Evolutionary conservation across 1,140 invertebrate genomes (phyloP).

Genomic region (Drosophila albomicans): DNA sequence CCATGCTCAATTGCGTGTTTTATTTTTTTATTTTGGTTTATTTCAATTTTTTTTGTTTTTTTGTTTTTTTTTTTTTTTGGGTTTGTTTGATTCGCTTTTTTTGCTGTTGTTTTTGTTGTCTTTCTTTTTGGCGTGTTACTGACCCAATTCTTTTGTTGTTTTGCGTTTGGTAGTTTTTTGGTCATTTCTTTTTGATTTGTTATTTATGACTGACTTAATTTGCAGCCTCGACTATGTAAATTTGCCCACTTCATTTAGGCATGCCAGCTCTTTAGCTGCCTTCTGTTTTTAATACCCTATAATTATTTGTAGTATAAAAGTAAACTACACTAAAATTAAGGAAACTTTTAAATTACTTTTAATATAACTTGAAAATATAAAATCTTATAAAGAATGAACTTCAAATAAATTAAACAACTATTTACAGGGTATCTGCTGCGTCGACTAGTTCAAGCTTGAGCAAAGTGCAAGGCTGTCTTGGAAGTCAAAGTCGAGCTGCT

Average conservation of each 20-base stretch:
- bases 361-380: too few species aligned
- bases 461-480: slow-evolving; percentile 69
- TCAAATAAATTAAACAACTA: too few species aligned
- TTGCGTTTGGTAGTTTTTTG: slow-evolving; percentile 57
- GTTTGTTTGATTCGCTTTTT: slow-evolving; percentile 42
- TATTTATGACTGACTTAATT: slow-evolving; percentile 80
- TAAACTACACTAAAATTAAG: neutral
- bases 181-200: slow-evolving; percentile 80
- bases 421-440: neutral
- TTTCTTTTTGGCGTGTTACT: slow-evolving; percentile 75
- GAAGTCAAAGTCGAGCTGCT: slow-evolving; percentile 55
- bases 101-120: slow-evolving; percentile 14
- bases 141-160: slow-evolving; percentile 78
- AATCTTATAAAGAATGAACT: too few species aligned
- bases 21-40: slow-evolving; percentile 48
- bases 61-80: slow-evolving; percentile 29
- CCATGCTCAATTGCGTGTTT: slow-evolving; percentile 74
- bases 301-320: neutral
- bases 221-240: slow-evolving; percentile 72
- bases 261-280: neutral
- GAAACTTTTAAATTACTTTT: too few species aligned
- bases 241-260: slow-evolving; percentile 34
- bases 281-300: slow-evolving; percentile 15
- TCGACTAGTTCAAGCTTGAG: slow-evolving; percentile 27
- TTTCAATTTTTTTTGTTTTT: slow-evolving; percentile 37